Evolutionary conservation across 2,888 invertebrate genomes (phyloP).

Genomic region (Cheilosia grossa): DNA sequence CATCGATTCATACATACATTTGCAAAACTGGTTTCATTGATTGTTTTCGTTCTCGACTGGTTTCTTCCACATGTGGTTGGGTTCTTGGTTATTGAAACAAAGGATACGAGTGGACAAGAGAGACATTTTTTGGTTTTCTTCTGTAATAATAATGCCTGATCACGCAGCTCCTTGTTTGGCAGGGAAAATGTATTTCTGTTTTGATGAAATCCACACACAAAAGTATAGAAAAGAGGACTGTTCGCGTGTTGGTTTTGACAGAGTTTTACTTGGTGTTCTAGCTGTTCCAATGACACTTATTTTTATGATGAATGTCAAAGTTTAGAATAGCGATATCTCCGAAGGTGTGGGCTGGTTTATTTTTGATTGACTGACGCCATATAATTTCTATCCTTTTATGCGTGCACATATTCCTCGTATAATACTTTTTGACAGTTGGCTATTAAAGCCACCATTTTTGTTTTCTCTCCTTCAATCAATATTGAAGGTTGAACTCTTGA

Average conservation of each 20-base stretch:
- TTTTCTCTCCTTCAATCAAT: too few species aligned
- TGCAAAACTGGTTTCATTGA: conserved; percentile 57
- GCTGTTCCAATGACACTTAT: too few species aligned
- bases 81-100: conserved; percentile 5
- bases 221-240: not conserved
- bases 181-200: conserved; percentile 29
- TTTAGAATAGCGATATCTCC: not conserved
- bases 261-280: too few species aligned
- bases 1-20: not conserved
- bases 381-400: too few species aligned
- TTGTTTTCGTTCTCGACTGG: conserved; percentile 44
- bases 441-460: too few species aligned
- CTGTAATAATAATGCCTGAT: conserved; percentile 17
- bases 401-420: too few species aligned
- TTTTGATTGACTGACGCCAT: too few species aligned
- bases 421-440: too few species aligned
- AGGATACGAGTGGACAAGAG: conserved; percentile 2
- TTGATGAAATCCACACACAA: not conserved
- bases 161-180: conserved; percentile 46
- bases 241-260: not conserved
- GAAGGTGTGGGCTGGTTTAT: not conserved
- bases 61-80: conserved; percentile 26
- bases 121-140: not conserved
- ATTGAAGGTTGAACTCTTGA: too few species aligned
- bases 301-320: conserved; percentile 3